Conservation (phyloP, 2,797 vertebrate species). For the Psittacula derbiana region DNA sequence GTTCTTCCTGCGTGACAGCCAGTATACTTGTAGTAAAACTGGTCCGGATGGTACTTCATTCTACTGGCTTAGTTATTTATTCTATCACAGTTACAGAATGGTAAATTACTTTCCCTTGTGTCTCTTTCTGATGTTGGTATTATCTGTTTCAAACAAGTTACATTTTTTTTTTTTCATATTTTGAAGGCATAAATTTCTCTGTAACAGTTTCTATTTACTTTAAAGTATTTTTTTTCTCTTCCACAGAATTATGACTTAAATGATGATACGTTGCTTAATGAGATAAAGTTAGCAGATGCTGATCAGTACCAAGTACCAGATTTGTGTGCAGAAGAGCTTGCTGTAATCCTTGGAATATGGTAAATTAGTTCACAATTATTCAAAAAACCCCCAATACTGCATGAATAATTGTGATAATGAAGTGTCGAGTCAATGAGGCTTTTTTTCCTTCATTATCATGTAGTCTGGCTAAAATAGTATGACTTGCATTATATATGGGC, state of each 20-base stretch:
- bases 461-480: background rate
- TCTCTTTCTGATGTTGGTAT: background rate
- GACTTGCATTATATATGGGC: background rate
- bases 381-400: background rate
- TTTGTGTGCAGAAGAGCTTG: slow-evolving; percentile 91
- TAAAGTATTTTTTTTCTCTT: background rate
- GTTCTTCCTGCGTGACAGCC: background rate
- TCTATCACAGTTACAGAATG: background rate
- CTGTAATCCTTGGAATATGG: slow-evolving; percentile 91
- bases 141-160: background rate
- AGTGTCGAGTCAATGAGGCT: background rate
- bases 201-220: background rate
- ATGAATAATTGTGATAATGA: background rate
- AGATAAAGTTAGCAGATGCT: slow-evolving; percentile 85
- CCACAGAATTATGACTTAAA: slow-evolving; percentile 86
- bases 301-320: slow-evolving; percentile 83
- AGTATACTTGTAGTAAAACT: background rate
- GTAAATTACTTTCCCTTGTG: background rate
- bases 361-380: slow-evolving; percentile 70
- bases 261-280: slow-evolving; percentile 90
- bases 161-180: background rate
- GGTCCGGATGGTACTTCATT: background rate
- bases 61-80: background rate
- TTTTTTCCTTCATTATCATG: background rate
- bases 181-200: background rate